Percentiles rank a stretch among this genome's conserved stretches.
Evolutionary conservation across 2,888 invertebrate genomes (phyloP).

Genomic region (Sylvicola cinctus): DNA sequence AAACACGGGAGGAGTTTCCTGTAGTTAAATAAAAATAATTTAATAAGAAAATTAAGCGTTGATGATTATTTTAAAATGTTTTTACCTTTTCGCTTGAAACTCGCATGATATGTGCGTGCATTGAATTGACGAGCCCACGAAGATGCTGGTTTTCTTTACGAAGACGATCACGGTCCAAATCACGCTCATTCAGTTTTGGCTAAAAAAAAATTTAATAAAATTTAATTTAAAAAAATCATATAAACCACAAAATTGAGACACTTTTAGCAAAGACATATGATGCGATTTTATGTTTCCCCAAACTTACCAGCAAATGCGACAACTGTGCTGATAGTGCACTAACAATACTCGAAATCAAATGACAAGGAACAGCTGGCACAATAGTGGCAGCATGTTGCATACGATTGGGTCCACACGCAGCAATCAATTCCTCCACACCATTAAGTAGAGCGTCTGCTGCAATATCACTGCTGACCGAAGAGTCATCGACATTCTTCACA

Average conservation of each 20-base stretch:
- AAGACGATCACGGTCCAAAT: constrained; percentile 52
- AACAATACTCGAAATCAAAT: constrained; percentile 38
- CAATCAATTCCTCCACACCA: background rate
- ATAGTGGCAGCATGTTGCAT: constrained; percentile 24
- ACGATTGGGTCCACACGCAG: constrained; percentile 21
- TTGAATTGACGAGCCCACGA: constrained; percentile 47
- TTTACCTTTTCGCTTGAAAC: constrained; percentile 16
- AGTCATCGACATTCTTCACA: too few relatives aligned
- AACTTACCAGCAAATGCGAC: constrained; percentile 45
- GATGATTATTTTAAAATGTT: too few relatives aligned
- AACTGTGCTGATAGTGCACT: constrained; percentile 41
- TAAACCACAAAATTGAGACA: constrained; percentile 1
- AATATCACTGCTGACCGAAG: too few relatives aligned
- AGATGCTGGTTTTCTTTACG: constrained; percentile 49
- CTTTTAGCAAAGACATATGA: constrained; percentile 1
- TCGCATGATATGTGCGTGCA: constrained; percentile 28
- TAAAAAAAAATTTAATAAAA: constrained; percentile 17
- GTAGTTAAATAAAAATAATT: too few relatives aligned
- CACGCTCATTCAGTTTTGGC: constrained; percentile 53
- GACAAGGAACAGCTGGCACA: constrained; percentile 37
- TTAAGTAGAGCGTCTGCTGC: background rate
- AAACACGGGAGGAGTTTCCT: too few relatives aligned
- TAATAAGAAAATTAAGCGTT: too few relatives aligned
- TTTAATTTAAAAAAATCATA: constrained; percentile 3
- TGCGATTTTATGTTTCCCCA: background rate